Evolutionary conservation across 2,888 invertebrate genomes (phyloP), one percentile per base, ranked within the genome.

Genomic region (Diadegma fenestrale): DNA sequence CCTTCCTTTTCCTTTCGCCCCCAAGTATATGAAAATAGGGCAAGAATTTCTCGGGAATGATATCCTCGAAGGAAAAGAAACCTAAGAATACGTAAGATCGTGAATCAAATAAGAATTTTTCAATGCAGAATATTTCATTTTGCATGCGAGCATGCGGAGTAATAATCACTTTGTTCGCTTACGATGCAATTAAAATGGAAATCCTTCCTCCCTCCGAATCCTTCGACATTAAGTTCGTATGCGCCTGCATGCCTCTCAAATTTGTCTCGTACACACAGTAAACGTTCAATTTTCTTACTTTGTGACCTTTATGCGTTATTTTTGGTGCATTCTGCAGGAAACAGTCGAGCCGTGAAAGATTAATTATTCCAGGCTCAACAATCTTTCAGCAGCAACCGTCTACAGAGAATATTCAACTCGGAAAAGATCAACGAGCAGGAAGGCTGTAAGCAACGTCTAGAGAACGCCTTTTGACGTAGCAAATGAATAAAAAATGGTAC

Each of bases 101-200:
- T 68, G 79, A 79, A 72, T 83, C n/a, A 63, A 79, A 83, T 83
- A 75, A 63, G 73, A 79, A 73, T 79, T 75, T 51, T 75, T 12
- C 45, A 75, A 61, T 72, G 33, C n/a, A 45, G 58, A 68, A 66
- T 72, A 68, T 66, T 33, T 73, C 26, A 72, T 78, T 66, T 48
- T 51, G 14, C 37, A 51, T 33, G 2, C 37, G 30, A 30, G n/a
- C 14, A 45, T 7, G 26, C 22, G n/a, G 12, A 30, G 33, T 19
- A 51, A 51, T 33, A 0, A n/a, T 51, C 6, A 17, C 14, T 71
- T 71, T n/a, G 2, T 48, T 33, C 26, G 0, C 6, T 48, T 51
- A 51, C n/a, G 0, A 19, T 51, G n/a, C 19, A 51, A 5, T 19
- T 7, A 1, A 7, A 37, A 37, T 37, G 8, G 10, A 37, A n/a